These are phyloP conservation scores for Pemphigus obesinymphae DNA, from an alignment of 1,140 invertebrate species.

Conservation along the genomic window DNA sequence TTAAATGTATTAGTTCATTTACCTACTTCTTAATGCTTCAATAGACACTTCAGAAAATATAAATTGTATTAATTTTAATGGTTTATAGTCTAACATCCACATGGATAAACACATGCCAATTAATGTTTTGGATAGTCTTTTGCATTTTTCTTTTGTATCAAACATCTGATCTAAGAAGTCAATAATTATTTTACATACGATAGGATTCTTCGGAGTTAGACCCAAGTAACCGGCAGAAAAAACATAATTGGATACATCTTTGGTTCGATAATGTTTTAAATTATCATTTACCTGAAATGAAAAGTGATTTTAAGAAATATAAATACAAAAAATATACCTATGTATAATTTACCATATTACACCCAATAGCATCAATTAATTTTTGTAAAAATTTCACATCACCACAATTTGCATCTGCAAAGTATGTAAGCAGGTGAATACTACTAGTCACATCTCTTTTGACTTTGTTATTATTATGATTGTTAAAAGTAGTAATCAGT, in stretches of 20 bases:
- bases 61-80: neutral
- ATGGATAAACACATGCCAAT: slow-evolving; percentile 21
- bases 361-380: slow-evolving; percentile 14
- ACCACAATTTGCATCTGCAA: slow-evolving; percentile 33
- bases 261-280: slow-evolving; percentile 9
- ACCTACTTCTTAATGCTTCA: slow-evolving; percentile 16
- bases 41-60: neutral
- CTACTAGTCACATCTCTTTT: slow-evolving; percentile 1
- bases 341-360: neutral
- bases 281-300: slow-evolving; percentile 21
- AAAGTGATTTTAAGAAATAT: neutral
- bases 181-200: neutral
- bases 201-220: neutral
- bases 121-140: slow-evolving; percentile 6
- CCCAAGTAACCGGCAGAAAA: slow-evolving; percentile 28
- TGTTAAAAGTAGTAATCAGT: neutral
- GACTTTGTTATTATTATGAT: slow-evolving; percentile 11
- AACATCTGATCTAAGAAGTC: neutral
- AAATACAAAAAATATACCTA: neutral
- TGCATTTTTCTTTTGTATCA: slow-evolving; percentile 15
- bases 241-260: slow-evolving; percentile 20
- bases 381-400: neutral
- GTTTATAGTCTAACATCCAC: slow-evolving; percentile 20
- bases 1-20: neutral
- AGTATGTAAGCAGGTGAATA: slow-evolving; percentile 29